phyloP scores from a whole-genome alignment of 2,797 vertebrate species.

The Arctocebus calabarensis region DNA sequence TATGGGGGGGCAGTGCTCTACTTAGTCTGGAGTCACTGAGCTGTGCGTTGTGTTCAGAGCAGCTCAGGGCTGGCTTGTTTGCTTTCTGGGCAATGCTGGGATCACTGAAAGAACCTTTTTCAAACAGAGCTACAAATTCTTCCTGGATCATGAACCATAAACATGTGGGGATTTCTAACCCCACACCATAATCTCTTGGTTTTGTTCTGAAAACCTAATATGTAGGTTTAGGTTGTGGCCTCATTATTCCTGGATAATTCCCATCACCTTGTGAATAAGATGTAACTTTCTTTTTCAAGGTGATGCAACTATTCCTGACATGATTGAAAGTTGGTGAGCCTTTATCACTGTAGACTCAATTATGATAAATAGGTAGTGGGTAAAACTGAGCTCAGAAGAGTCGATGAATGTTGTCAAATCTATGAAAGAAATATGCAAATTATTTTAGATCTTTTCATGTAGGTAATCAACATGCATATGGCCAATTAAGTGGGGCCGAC shows the following conservation, averaged over 20 bases:
- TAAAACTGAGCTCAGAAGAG: background rate
- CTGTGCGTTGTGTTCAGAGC: background rate
- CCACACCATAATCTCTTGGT: background rate
- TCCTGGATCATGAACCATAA: background rate
- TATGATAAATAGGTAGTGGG: background rate
- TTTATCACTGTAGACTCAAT: background rate
- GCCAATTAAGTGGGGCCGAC: background rate
- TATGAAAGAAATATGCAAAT: background rate
- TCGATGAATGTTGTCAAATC: background rate
- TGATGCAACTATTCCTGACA: background rate
- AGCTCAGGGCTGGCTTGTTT: background rate
- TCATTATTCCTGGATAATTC: background rate
- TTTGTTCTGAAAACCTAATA: background rate
- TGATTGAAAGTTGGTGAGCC: rapidly evolving
- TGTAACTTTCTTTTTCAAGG: background rate
- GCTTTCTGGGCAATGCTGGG: background rate
- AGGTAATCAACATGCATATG: background rate
- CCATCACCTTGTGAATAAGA: background rate
- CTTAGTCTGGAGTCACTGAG: background rate
- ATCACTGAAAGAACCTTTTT: background rate
- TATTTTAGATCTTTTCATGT: background rate
- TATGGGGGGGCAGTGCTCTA: background rate
- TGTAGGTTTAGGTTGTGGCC: background rate
- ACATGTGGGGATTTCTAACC: no score
- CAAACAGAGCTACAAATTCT: background rate